These are phyloP conservation scores for Nerophis ophidion DNA, from an alignment of 2,113 vertebrate species.

Conservation along the genomic window DNA sequence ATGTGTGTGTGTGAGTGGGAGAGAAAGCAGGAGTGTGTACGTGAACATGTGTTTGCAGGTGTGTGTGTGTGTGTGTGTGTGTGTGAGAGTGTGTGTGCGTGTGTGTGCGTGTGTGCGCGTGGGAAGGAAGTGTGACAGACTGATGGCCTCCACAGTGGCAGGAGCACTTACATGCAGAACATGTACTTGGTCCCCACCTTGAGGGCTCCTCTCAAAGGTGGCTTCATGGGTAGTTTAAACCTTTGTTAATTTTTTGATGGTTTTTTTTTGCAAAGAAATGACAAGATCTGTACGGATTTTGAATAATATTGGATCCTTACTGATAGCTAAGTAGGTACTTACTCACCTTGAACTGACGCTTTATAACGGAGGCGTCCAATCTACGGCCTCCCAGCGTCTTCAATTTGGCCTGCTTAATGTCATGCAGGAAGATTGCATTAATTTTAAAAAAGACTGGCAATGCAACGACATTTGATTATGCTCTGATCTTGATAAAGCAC, in stretches of 20 bases:
- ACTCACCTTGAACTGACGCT: too few relatives aligned
- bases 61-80: slow-evolving; percentile 13
- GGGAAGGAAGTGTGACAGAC: slow-evolving; percentile 55
- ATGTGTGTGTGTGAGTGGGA: too few relatives aligned
- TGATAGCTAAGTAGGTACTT: too few relatives aligned
- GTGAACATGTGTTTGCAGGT: too few relatives aligned
- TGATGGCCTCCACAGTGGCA: slow-evolving; percentile 38
- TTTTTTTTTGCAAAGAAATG: neutral
- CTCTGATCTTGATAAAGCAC: too few relatives aligned
- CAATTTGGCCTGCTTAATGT: too few relatives aligned
- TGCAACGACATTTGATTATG: neutral
- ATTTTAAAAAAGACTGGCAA: neutral
- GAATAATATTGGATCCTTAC: too few relatives aligned
- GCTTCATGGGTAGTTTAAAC: neutral
- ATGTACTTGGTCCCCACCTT: slow-evolving; percentile 23
- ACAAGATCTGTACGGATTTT: neutral
- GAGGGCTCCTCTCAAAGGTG: slow-evolving; percentile 15
- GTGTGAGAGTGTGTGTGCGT: slow-evolving; percentile 18
- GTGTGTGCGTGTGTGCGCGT: slow-evolving; percentile 20
- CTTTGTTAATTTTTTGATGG: too few relatives aligned
- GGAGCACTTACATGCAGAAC: slow-evolving; percentile 6
- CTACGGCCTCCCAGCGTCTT: too few relatives aligned
- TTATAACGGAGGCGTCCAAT: too few relatives aligned
- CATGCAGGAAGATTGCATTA: neutral
- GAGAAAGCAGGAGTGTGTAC: too few relatives aligned